Evolutionary conservation across 2,888 invertebrate genomes (phyloP).

Genomic region (Diarsia rubi): DNA sequence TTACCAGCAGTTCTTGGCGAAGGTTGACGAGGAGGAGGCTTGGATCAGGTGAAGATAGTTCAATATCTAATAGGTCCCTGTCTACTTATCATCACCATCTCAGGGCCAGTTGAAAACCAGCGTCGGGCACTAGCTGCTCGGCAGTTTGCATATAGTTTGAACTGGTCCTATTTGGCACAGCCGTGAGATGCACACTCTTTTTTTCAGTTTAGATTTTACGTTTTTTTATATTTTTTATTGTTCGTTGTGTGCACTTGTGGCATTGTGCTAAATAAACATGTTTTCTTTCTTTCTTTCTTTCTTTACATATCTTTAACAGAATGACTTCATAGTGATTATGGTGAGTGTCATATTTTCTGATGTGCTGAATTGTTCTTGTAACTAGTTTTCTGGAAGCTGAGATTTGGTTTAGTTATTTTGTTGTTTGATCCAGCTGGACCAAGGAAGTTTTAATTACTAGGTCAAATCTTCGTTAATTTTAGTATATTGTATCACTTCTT

Average conservation of each 20-base stretch:
- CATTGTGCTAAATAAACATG: too few relatives aligned
- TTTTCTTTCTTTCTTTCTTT: too few relatives aligned
- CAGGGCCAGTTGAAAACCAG: too few relatives aligned
- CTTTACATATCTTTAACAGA: background rate
- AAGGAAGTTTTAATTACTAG: background rate
- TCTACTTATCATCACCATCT: too few relatives aligned
- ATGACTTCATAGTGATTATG: background rate
- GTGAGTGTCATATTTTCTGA: background rate
- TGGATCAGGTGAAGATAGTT: slow-evolving; percentile 94
- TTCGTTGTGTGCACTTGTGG: too few relatives aligned
- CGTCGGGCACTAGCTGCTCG: too few relatives aligned
- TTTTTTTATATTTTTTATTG: too few relatives aligned
- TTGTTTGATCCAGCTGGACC: background rate
- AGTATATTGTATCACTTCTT: background rate
- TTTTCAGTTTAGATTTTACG: too few relatives aligned
- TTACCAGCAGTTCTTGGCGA: slow-evolving; percentile 99
- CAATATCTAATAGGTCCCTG: background rate
- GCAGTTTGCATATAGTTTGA: too few relatives aligned
- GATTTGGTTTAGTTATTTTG: background rate
- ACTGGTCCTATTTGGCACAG: too few relatives aligned
- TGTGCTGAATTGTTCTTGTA: background rate
- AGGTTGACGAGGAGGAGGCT: slow-evolving; percentile 99
- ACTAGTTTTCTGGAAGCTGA: background rate
- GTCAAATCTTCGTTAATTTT: background rate
- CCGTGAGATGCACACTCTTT: too few relatives aligned